Evolutionary conservation across 2,888 invertebrate species (phyloP), one percentile per base, ranked within the genome.

Genomic region (Erebia aethiops): DNA sequence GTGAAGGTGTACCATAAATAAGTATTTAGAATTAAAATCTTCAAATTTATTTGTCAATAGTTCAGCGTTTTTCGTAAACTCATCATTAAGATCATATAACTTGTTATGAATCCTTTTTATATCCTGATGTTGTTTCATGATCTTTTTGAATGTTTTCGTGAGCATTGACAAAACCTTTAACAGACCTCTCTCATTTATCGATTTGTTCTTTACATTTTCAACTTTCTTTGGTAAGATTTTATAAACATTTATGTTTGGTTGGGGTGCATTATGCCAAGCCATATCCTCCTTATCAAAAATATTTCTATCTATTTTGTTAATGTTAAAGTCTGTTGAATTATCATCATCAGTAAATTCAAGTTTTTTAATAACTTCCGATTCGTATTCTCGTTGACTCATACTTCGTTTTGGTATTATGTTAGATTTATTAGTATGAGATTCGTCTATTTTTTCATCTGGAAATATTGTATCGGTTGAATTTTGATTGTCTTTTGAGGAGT

Each of bases 111-210:
- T 88, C 2, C 78, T 75, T 78, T 88, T 91, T 0, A 93, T 89
- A 70, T 89, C 87, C 0, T 76, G 81, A 21, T 92, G 91, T 69
- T 93, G 91, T 69, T 83, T 90, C 82, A 87, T 90, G 10, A 91
- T 87, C 69, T 88, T 92, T 70, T 90, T 92, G 54, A 92, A 92
- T 0, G 91, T 89, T 73, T 87, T 91, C 0, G 92, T 88, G 1
- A 93, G 74, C 84, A 91, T 88, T 0, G 90, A 80, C 1, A 93
- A 78, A 0, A 93, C 85, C 81, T 90, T 92, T 0, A 91, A 78
- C 1, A 93, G 75, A 9, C 89, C 90, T 80, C 82, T 85, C 79
- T 92, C 91, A 16, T 86, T 84, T 0, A 91, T 80, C 2, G 83
- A 77, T 71, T 84, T 88, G 46, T 76, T 77, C 66, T 77, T 82